A percentile compares a stretch with the other conserved stretches of the same genome.
phyloP scores from a whole-genome alignment of 2,888 invertebrate species.

The Laspeyria flexula region DNA sequence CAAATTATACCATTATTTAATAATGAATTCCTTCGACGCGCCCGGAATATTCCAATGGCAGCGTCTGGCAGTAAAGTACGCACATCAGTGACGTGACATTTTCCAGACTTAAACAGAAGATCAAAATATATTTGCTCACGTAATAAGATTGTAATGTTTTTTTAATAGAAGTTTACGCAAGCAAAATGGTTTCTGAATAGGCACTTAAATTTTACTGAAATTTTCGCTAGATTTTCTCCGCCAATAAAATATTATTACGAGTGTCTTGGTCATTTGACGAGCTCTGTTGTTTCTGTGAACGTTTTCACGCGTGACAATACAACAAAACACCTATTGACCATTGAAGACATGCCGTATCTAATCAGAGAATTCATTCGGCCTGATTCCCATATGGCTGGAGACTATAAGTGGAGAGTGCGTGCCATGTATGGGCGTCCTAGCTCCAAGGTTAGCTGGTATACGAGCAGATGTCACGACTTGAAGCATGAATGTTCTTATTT shows the following conservation, averaged over 20 bases:
- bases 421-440: conserved; percentile 56
- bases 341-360: conserved; percentile 20
- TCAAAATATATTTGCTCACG: no score
- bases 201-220: not conserved
- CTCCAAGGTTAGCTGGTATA: conserved; percentile 51
- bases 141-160: no score
- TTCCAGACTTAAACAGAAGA: not conserved
- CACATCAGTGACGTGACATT: not conserved
- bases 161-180: not conserved
- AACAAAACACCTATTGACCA: conserved; percentile 10
- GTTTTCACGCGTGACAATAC: conserved; percentile 6
- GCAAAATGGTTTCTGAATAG: not conserved
- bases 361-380: conserved; percentile 33
- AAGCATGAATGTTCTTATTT: conserved; percentile 62
- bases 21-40: no score
- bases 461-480: conserved; percentile 61
- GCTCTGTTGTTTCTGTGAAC: not conserved
- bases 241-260: not conserved
- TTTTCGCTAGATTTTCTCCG: not conserved
- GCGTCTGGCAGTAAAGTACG: no score
- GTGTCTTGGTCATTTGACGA: not conserved
- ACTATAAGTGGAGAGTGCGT: conserved; percentile 39
- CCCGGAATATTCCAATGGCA: no score
- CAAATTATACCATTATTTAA: no score
- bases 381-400: conserved; percentile 31